Percentiles rank a stretch among this genome's conserved stretches.
These are phyloP conservation scores for Actinia tenebrosa DNA, from an alignment of 64 coral and sea anemone genomes.

Conservation along the genomic window DNA sequence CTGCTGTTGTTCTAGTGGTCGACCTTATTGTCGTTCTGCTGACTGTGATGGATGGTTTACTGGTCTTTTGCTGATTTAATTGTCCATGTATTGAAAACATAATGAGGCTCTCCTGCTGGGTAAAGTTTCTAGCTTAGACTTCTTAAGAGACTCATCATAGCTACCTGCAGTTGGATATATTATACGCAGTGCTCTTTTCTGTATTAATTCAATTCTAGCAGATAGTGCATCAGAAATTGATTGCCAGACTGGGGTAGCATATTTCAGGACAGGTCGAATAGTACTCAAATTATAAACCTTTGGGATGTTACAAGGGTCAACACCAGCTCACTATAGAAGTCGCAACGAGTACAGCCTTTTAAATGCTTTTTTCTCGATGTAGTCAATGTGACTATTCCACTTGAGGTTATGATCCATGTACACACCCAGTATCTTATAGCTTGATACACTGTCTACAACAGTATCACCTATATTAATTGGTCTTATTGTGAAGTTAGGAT, in stretches of 20 bases:
- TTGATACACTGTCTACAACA: constrained; percentile 43
- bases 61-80: too few species aligned
- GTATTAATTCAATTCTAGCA: constrained; percentile 30
- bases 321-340: constrained; percentile 31
- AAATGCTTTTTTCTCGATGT: constrained; percentile 45
- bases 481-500: constrained; percentile 29
- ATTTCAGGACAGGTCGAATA: constrained; percentile 31
- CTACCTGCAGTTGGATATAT: constrained; percentile 30
- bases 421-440: constrained; percentile 50
- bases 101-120: too few species aligned
- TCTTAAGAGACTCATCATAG: too few species aligned
- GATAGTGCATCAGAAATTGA: constrained; percentile 26
- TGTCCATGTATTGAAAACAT: too few species aligned
- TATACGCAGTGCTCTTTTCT: constrained; percentile 35
- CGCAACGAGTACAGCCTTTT: constrained; percentile 31
- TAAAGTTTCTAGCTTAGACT: too few species aligned
- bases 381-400: constrained; percentile 51
- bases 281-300: constrained; percentile 37
- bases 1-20: background rate
- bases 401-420: constrained; percentile 47
- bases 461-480: constrained; percentile 52
- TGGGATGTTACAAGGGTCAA: background rate
- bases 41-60: background rate
- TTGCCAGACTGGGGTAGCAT: constrained; percentile 41
- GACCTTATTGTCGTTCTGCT: background rate